phyloP scores from a whole-genome alignment of 1,140 invertebrate species.

The Drosophila nigrodunni region DNA sequence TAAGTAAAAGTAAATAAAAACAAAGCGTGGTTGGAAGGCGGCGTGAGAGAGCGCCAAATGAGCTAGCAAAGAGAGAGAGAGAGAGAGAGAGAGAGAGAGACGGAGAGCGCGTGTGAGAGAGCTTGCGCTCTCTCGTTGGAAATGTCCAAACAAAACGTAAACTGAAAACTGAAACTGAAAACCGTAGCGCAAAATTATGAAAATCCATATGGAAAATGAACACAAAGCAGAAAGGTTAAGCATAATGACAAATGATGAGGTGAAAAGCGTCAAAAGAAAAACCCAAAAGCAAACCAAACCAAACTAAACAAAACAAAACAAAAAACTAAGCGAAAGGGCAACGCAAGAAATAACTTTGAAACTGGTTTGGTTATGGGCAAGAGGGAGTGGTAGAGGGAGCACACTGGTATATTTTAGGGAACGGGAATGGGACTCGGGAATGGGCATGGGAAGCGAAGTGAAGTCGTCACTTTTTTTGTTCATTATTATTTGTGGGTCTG shows the following conservation, averaged over 20 bases:
- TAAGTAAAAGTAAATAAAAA: slow-evolving; percentile 77
- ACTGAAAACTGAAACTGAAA: slow-evolving; percentile 55
- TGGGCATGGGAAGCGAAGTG: slow-evolving; percentile 3
- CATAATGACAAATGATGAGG: slow-evolving; percentile 56
- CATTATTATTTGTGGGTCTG: slow-evolving; percentile 24
- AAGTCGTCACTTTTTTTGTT: slow-evolving; percentile 33
- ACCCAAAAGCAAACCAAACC: slow-evolving; percentile 30
- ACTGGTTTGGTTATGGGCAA: slow-evolving; percentile 70
- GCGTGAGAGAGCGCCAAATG: slow-evolving; percentile 8
- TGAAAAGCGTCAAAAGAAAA: slow-evolving; percentile 50
- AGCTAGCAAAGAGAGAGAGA: slow-evolving; percentile 6
- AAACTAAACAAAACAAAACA: slow-evolving; percentile 32
- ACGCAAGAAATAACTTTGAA: slow-evolving; percentile 63
- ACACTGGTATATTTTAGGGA: slow-evolving; percentile 16
- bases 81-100: slow-evolving; percentile 15
- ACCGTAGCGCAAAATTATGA: slow-evolving; percentile 66
- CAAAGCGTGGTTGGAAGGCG: slow-evolving; percentile 67
- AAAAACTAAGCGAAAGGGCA: slow-evolving; percentile 55
- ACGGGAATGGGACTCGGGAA: slow-evolving; percentile 12
- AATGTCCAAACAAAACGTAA: slow-evolving; percentile 53
- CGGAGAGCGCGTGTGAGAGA: background rate
- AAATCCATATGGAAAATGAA: slow-evolving; percentile 80
- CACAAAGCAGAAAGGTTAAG: slow-evolving; percentile 47
- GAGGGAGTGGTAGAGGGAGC: slow-evolving; percentile 11
- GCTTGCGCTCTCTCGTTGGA: slow-evolving; percentile 30